phyloP scores from a whole-genome alignment of 2,888 invertebrate genomes.

The Xestia rhomboidea region DNA sequence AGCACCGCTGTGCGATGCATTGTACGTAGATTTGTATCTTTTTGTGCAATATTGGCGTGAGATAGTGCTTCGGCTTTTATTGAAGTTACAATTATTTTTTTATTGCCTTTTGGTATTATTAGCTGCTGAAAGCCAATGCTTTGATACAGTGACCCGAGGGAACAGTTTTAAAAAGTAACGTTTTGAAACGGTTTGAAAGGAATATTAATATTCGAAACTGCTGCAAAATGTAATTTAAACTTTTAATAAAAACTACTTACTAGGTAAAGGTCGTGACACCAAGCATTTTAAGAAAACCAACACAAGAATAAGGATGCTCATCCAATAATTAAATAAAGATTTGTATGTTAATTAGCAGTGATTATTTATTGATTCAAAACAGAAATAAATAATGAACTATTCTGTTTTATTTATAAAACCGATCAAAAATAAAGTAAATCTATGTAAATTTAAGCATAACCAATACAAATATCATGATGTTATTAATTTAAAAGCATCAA shows the following conservation, averaged over 20 bases:
- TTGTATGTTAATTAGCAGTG: constrained; percentile 13
- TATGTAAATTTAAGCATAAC: constrained; percentile 12
- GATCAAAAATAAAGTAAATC: not conserved
- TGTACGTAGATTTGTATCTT: constrained; percentile 72
- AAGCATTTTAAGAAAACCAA: not conserved
- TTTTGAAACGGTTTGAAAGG: not conserved
- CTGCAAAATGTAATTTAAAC: not conserved
- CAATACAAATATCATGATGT: not conserved
- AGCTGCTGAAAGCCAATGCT: not conserved
- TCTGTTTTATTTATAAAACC: not conserved
- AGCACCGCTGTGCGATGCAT: constrained; percentile 70
- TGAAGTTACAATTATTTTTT: constrained; percentile 50
- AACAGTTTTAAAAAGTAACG: not conserved
- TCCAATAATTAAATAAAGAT: constrained; percentile 4
- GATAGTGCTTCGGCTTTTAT: constrained; percentile 66
- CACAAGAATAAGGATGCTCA: not conserved
- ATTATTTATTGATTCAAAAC: constrained; percentile 16
- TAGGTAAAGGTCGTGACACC: not conserved
- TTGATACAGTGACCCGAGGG: constrained; percentile 13
- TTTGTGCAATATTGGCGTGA: constrained; percentile 80
- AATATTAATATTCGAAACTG: not conserved
- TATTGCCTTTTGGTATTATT: constrained; percentile 31
- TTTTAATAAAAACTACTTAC: too few relatives aligned
- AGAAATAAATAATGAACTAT: not conserved
- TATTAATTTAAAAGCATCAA: constrained; percentile 7